Conservation (phyloP, 2,888 invertebrate species). For the Erebia palarica region DNA sequence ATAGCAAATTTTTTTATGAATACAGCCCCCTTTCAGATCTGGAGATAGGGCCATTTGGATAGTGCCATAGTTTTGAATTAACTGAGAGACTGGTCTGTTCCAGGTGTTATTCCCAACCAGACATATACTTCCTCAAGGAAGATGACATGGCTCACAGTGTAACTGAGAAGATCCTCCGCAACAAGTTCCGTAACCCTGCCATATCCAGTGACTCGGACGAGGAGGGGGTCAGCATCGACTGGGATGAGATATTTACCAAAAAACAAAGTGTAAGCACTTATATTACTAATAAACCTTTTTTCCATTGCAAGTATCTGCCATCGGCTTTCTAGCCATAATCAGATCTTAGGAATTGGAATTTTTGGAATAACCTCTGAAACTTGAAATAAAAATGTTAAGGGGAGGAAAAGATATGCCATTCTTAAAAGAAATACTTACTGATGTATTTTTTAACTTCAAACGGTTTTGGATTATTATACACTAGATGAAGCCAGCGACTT, state of each 20-base stretch:
- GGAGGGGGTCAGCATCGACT: conserved; percentile 54
- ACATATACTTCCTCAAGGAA: conserved; percentile 54
- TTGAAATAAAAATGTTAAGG: conserved; percentile 1
- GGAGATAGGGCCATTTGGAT: too few relatives aligned
- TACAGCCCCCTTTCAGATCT: too few relatives aligned
- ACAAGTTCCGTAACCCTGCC: conserved; percentile 61
- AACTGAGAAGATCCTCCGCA: conserved; percentile 61
- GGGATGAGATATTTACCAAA: conserved; percentile 58
- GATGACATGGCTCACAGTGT: conserved; percentile 59
- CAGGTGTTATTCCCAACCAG: conserved; percentile 53
- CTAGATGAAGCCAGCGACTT: too few relatives aligned
- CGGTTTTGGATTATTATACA: too few relatives aligned
- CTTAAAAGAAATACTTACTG: too few relatives aligned
- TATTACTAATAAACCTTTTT: not conserved
- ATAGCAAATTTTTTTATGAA: too few relatives aligned
- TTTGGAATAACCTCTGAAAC: too few relatives aligned
- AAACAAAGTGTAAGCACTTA: conserved; percentile 46
- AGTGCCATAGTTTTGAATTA: not conserved
- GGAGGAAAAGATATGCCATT: too few relatives aligned
- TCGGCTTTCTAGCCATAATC: too few relatives aligned
- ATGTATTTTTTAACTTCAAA: too few relatives aligned
- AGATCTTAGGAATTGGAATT: too few relatives aligned
- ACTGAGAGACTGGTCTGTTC: conserved; percentile 25
- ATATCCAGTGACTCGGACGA: conserved; percentile 62
- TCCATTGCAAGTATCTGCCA: too few relatives aligned